A percentile compares a stretch with the other conserved stretches of the same genome.
Evolutionary conservation across 2,113 vertebrate genomes (phyloP).

Genomic region (Antigone vipio): DNA sequence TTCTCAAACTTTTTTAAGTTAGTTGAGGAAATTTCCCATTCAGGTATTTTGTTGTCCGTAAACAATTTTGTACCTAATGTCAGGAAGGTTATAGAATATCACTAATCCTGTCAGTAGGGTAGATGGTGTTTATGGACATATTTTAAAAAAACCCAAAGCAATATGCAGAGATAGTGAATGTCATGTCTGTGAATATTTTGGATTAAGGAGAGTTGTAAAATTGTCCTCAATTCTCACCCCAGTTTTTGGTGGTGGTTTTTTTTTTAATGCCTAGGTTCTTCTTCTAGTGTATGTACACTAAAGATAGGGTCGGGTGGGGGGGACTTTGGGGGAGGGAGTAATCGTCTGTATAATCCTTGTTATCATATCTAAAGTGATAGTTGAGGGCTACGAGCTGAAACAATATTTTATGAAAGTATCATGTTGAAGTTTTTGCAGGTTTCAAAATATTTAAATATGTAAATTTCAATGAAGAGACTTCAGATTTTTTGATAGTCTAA

Average conservation of each 20-base stretch:
- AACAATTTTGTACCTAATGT: constrained; percentile 45
- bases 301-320: constrained; percentile 45
- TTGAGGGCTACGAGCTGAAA: constrained; percentile 82
- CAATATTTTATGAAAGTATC: constrained; percentile 86
- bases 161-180: background rate
- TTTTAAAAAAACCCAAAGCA: background rate
- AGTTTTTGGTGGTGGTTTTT: background rate
- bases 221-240: constrained; percentile 38
- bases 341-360: constrained; percentile 77
- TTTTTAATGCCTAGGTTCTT: constrained; percentile 50
- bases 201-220: constrained; percentile 30
- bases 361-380: constrained; percentile 81
- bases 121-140: background rate
- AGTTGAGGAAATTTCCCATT: constrained; percentile 52
- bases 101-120: constrained; percentile 29
- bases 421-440: constrained; percentile 85
- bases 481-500: constrained; percentile 85
- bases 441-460: constrained; percentile 89
- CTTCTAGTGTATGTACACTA: constrained; percentile 35
- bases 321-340: constrained; percentile 52
- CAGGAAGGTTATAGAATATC: constrained; percentile 23
- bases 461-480: constrained; percentile 83
- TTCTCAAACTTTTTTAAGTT: constrained; percentile 44
- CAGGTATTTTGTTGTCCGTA: constrained; percentile 45
- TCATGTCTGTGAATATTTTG: constrained; percentile 38